Conservation (phyloP, 2,113 vertebrate species). For the Pungitius pungitius region DNA sequence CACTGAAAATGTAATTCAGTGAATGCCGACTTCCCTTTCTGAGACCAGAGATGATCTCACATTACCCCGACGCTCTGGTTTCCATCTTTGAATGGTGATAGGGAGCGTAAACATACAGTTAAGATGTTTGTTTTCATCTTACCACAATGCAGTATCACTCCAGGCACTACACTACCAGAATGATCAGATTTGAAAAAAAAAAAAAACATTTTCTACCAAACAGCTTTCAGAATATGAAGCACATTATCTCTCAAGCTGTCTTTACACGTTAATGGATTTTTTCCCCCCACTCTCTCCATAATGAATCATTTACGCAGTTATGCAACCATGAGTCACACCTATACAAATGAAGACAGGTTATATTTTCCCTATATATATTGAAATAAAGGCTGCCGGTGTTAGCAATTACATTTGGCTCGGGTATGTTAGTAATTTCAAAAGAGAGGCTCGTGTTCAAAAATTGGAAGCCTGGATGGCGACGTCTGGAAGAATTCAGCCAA, state of each 20-base stretch:
- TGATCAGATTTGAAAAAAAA: background rate
- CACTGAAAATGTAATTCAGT: background rate
- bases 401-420: background rate
- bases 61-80: background rate
- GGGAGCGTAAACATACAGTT: background rate
- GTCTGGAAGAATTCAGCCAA: too few relatives aligned
- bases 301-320: slow-evolving; percentile 27
- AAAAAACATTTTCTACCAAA: background rate
- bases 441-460: too few relatives aligned
- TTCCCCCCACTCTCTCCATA: background rate
- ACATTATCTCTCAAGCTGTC: background rate
- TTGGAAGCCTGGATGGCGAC: too few relatives aligned
- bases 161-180: background rate
- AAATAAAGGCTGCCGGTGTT: background rate
- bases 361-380: background rate
- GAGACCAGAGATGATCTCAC: background rate
- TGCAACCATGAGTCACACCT: slow-evolving; percentile 17
- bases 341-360: background rate
- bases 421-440: too few relatives aligned
- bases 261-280: background rate
- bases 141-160: background rate
- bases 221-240: background rate
- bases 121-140: background rate
- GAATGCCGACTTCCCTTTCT: background rate
- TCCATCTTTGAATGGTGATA: background rate